phyloP scores from a whole-genome alignment of 2,888 invertebrate species.

The Eubasilissa splendida region DNA sequence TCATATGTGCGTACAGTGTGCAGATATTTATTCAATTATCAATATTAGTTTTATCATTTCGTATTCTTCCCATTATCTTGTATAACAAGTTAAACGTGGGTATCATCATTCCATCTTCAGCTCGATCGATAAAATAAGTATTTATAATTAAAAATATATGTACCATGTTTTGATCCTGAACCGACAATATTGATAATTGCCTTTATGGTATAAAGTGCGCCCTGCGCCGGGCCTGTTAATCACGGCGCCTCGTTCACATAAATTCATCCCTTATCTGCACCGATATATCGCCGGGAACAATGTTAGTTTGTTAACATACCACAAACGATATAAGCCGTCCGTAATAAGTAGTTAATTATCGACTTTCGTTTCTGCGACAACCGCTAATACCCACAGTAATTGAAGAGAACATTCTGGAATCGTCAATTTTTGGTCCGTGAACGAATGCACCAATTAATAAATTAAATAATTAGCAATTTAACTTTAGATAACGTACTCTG shows the following conservation, averaged over 20 bases:
- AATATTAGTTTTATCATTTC: no score
- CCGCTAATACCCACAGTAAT: constrained; percentile 44
- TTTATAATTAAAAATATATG: no score
- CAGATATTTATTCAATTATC: no score
- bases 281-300: constrained; percentile 53
- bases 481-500: no score
- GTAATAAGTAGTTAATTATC: constrained; percentile 56
- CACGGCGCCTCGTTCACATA: constrained; percentile 52
- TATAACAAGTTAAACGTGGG: no score
- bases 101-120: no score
- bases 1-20: no score
- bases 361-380: constrained; percentile 47
- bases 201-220: constrained; percentile 17
- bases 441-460: no score
- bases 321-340: constrained; percentile 43
- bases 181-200: constrained; percentile 49
- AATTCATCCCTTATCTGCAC: constrained; percentile 53
- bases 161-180: not conserved
- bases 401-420: constrained; percentile 21
- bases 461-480: no score
- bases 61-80: no score
- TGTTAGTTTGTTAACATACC: constrained; percentile 58
- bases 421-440: constrained; percentile 18
- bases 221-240: constrained; percentile 43
- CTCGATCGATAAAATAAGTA: no score